phyloP scores from a whole-genome alignment of 2,888 invertebrate genomes.

The Brachyptera risi region DNA sequence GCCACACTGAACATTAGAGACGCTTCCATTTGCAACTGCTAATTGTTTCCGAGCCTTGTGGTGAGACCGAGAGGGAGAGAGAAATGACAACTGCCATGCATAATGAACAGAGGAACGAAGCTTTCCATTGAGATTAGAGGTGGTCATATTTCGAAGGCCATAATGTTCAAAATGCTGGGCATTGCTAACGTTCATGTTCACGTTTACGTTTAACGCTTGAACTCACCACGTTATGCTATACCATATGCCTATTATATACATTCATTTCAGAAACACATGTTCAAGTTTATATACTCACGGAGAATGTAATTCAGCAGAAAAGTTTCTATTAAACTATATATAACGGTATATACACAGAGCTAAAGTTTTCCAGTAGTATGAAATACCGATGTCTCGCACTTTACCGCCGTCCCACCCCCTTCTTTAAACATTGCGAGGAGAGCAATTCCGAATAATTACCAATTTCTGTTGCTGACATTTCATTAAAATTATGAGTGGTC shows the following conservation, averaged over 20 bases:
- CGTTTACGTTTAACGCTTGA: too few species aligned
- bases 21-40: too few species aligned
- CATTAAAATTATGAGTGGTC: slow-evolving; percentile 15
- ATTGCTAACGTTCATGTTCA: background rate
- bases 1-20: too few species aligned
- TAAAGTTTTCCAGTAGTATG: too few species aligned
- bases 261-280: slow-evolving; percentile 19
- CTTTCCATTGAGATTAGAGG: too few species aligned
- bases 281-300: slow-evolving; percentile 6
- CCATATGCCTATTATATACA: background rate
- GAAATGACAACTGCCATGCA: too few species aligned
- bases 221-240: too few species aligned
- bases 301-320: slow-evolving; percentile 7
- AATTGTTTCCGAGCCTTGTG: too few species aligned
- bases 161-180: background rate
- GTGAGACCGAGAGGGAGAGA: too few species aligned
- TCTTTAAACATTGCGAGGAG: background rate
- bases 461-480: slow-evolving; percentile 18
- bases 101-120: too few species aligned
- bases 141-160: too few species aligned
- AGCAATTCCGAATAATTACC: slow-evolving; percentile 8
- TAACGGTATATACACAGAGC: background rate
- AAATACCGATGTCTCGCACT: too few species aligned
- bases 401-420: background rate
- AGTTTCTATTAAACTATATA: slow-evolving; percentile 15